A percentile compares a stretch with the other conserved stretches of the same genome.
phyloP scores from a whole-genome alignment of 2,113 vertebrate species.

The Indri indri region DNA sequence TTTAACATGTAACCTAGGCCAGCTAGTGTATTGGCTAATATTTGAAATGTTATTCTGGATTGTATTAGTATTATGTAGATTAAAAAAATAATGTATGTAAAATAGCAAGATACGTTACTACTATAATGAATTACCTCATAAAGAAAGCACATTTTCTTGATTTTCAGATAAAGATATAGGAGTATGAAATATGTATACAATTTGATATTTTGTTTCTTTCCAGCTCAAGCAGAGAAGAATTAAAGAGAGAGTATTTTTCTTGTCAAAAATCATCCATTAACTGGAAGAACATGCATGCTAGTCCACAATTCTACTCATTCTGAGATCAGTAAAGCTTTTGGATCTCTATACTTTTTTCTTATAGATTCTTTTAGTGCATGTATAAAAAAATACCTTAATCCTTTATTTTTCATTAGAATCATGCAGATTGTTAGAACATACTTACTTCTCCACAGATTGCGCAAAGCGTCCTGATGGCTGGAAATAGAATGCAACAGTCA shows the following conservation, averaged over 20 bases:
- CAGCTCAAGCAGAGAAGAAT: constrained; percentile 5
- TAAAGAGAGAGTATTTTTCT: background rate
- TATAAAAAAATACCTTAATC: background rate
- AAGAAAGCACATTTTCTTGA: background rate
- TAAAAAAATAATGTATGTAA: background rate
- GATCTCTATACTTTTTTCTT: background rate
- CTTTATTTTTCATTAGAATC: background rate
- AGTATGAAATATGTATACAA: background rate
- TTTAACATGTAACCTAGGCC: background rate
- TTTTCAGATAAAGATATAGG: background rate
- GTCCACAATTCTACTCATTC: background rate
- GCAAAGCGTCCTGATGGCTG: background rate
- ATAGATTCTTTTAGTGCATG: background rate
- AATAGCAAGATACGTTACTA: background rate
- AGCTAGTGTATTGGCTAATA: constrained; percentile 32
- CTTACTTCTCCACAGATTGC: background rate
- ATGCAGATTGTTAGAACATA: background rate
- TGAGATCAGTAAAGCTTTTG: background rate
- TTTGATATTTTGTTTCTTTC: background rate
- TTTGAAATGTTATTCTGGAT: constrained; percentile 9
- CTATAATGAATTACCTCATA: background rate
- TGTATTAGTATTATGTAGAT: background rate
- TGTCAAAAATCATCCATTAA: background rate
- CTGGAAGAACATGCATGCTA: background rate
- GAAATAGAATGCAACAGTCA: background rate